phyloP scores from a whole-genome alignment of 2,113 vertebrate genomes.

The Heptranchias perlo region DNA sequence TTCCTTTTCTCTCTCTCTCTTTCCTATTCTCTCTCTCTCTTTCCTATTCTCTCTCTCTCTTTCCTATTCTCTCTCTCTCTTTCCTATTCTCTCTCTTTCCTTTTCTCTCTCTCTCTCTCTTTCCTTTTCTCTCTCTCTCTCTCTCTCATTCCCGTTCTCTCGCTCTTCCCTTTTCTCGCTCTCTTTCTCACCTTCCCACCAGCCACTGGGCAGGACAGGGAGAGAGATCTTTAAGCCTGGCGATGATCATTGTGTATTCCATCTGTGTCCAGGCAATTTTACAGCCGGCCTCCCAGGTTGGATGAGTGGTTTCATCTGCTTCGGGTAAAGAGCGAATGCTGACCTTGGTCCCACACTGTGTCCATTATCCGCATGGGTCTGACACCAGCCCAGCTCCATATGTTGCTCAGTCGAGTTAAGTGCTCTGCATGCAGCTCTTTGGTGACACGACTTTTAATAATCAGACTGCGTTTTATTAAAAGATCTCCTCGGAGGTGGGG shows the following conservation, averaged over 20 bases:
- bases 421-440: not conserved
- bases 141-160: not conserved
- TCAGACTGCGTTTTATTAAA: not conserved
- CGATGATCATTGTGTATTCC: constrained; percentile 40
- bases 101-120: not conserved
- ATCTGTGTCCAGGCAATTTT: constrained; percentile 39
- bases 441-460: constrained; percentile 25
- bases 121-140: not conserved
- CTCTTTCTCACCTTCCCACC: not conserved
- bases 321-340: not conserved
- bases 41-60: too few species aligned
- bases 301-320: not conserved
- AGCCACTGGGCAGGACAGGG: constrained; percentile 27
- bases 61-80: too few species aligned
- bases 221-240: constrained; percentile 28
- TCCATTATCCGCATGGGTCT: not conserved
- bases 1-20: too few species aligned
- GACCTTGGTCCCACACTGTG: not conserved
- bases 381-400: not conserved
- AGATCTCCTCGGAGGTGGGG: not conserved
- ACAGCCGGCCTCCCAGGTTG: constrained; percentile 27
- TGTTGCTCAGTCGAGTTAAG: constrained; percentile 29
- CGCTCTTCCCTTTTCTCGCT: not conserved
- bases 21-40: too few species aligned
- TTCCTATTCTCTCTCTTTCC: not conserved